Evolutionary conservation across 2,888 invertebrate genomes (phyloP).

Genomic region (Ophion obscuratus): DNA sequence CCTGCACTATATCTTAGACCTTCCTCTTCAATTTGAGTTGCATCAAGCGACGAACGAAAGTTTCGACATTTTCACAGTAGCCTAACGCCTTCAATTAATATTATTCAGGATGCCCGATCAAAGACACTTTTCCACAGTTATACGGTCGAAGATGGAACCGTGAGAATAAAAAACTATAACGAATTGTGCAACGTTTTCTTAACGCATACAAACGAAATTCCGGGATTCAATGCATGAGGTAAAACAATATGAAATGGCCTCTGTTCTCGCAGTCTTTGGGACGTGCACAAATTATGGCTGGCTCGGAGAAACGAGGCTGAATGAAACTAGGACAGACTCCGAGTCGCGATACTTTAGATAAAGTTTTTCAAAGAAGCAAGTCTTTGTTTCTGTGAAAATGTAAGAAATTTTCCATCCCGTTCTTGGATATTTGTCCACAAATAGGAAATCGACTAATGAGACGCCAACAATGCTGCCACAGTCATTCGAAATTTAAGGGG

Average conservation of each 20-base stretch:
- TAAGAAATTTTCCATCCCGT: neutral
- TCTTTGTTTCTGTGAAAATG: neutral
- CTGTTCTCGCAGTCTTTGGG: neutral
- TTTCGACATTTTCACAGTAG: too few species aligned
- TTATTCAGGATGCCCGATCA: too few species aligned
- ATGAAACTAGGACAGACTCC: conserved; percentile 2
- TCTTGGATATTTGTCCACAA: neutral
- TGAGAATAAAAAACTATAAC: neutral
- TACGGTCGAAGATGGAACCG: neutral
- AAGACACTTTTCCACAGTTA: too few species aligned
- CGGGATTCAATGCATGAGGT: neutral
- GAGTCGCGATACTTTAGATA: neutral
- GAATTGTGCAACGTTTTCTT: too few species aligned
- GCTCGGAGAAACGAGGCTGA: neutral
- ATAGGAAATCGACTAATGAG: neutral
- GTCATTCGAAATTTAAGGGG: too few species aligned
- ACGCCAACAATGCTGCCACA: neutral
- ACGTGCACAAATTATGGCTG: neutral
- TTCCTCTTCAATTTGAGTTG: too few species aligned
- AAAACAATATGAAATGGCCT: neutral
- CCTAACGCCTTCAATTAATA: too few species aligned
- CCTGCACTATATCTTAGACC: too few species aligned
- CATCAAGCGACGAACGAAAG: too few species aligned
- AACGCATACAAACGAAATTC: neutral
- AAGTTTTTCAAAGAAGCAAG: neutral